A percentile compares a stretch with the other conserved stretches of the same genome.
Conservation (phyloP, 2,888 invertebrate species). For the Protonemura montana region DNA sequence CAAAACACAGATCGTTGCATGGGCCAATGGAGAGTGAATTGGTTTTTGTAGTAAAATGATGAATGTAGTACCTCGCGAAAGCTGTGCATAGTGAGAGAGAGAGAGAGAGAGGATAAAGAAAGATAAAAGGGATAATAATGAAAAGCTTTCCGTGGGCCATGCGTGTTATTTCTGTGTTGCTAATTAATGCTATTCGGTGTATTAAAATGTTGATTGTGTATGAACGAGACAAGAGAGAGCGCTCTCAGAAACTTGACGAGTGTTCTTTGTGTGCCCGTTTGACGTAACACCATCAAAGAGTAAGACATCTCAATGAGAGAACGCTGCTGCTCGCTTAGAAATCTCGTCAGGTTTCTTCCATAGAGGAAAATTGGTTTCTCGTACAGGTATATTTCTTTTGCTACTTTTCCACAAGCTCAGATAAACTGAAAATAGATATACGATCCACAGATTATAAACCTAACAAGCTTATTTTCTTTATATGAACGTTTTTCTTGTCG, state of each 20-base stretch:
- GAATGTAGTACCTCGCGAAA: constrained; percentile 36
- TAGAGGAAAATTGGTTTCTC: neutral
- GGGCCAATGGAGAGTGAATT: constrained; percentile 41
- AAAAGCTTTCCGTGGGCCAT: neutral
- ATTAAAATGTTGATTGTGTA: neutral
- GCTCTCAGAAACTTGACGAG: neutral
- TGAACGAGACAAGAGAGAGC: neutral
- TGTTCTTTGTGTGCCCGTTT: neutral
- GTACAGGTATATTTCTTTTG: neutral
- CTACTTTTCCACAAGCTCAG: neutral
- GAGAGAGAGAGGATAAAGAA: neutral
- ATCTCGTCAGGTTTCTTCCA: neutral
- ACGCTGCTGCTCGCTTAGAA: neutral
- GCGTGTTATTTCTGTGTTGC: neutral
- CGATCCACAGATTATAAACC: neutral
- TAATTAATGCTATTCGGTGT: constrained; percentile 14
- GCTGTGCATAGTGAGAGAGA: neutral
- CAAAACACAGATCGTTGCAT: constrained; percentile 25
- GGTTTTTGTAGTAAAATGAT: constrained; percentile 42
- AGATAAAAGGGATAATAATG: constrained; percentile 19
- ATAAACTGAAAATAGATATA: neutral
- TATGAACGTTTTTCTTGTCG: neutral
- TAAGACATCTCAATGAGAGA: neutral
- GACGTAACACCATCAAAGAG: neutral
- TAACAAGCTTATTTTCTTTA: neutral